phyloP scores from a whole-genome alignment of 2,113 vertebrate species.

The Nesogale talazaci region DNA sequence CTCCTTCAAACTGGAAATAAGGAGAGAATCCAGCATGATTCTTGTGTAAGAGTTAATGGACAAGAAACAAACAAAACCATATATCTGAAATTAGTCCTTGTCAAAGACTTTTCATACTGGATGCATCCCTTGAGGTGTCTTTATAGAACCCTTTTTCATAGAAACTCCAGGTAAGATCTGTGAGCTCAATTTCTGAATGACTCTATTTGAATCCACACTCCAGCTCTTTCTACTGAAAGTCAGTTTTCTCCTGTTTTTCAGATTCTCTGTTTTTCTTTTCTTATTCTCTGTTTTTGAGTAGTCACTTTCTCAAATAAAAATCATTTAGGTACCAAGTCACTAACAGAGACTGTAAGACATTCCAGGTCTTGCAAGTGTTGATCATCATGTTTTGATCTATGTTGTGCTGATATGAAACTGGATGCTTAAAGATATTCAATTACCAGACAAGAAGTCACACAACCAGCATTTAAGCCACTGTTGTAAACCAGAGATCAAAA shows the following conservation, averaged over 20 bases:
- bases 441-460: not conserved
- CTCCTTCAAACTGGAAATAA: conserved; percentile 65
- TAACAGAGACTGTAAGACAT: not conserved
- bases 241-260: not conserved
- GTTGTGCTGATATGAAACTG: not conserved
- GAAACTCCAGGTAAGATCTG: accelerated
- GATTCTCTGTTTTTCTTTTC: not conserved
- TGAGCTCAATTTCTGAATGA: not conserved
- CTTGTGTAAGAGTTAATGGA: conserved; percentile 27
- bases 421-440: not conserved
- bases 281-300: not conserved
- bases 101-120: not conserved
- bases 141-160: not conserved
- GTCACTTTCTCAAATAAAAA: conserved; percentile 24
- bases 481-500: not conserved
- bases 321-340: not conserved
- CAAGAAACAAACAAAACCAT: conserved; percentile 23
- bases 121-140: not conserved
- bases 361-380: not conserved
- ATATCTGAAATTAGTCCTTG: not conserved
- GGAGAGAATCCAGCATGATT: conserved; percentile 33
- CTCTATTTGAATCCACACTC: not conserved
- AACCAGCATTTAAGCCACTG: not conserved
- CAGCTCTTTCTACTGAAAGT: not conserved
- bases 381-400: not conserved